These are phyloP conservation scores for Montifringilla adamsi DNA, from an alignment of 2,113 vertebrate genomes.

Conservation along the genomic window DNA sequence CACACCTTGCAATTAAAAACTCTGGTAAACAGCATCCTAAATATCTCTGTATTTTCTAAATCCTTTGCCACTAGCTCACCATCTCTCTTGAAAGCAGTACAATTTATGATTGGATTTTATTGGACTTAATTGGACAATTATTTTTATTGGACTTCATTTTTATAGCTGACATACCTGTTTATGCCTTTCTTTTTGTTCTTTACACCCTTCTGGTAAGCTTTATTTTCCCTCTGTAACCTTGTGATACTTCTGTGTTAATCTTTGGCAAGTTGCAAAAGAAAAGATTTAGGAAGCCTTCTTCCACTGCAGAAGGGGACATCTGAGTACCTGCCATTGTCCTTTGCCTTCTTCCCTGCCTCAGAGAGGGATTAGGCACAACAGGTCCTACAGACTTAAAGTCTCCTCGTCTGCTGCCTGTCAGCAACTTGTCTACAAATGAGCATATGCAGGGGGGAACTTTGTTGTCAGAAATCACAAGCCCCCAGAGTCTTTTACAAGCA, in stretches of 20 bases:
- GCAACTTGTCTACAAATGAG: not conserved
- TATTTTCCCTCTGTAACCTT: not conserved
- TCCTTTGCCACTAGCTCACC: not conserved
- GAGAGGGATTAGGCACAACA: not conserved
- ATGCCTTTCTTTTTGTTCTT: not conserved
- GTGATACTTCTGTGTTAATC: not conserved
- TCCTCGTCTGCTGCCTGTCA: not conserved
- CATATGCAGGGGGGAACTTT: not conserved
- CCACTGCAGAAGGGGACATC: not conserved
- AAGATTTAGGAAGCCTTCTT: not conserved
- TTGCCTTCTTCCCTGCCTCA: not conserved
- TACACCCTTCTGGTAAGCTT: not conserved
- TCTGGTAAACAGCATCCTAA: not conserved
- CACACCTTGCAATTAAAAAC: not conserved
- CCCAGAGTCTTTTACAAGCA: not conserved
- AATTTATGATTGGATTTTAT: not conserved
- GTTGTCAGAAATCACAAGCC: not conserved
- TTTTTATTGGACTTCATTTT: not conserved
- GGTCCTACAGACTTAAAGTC: not conserved
- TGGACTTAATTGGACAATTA: not conserved
- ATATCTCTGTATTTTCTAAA: not conserved
- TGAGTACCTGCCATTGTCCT: not conserved
- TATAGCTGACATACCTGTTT: not conserved
- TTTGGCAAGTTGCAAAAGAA: not conserved
- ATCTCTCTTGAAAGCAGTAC: not conserved